Conservation (phyloP, 1,140 invertebrate genomes). For the Pseudomyrmex pallidus region DNA sequence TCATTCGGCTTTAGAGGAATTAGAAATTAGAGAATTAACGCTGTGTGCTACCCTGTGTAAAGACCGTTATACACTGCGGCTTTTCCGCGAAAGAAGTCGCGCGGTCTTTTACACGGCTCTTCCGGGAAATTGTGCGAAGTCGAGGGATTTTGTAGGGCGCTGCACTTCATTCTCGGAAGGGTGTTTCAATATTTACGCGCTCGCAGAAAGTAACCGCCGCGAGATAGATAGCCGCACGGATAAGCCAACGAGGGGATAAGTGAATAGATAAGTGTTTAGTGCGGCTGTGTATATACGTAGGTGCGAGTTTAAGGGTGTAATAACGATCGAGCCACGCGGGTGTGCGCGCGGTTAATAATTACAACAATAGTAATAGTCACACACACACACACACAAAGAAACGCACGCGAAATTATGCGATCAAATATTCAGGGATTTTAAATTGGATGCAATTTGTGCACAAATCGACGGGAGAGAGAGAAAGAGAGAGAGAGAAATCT, state of each 20-base stretch:
- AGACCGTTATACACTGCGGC: background rate
- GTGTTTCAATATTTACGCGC: slow-evolving; percentile 68
- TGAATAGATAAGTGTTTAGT: slow-evolving; percentile 58
- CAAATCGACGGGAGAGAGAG: slow-evolving; percentile 12
- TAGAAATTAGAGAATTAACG: background rate
- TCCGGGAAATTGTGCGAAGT: slow-evolving; percentile 37
- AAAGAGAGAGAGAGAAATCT: background rate
- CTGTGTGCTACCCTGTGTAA: background rate
- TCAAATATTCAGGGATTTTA: slow-evolving; percentile 47
- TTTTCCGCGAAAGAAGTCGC: slow-evolving; percentile 31
- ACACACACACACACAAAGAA: background rate
- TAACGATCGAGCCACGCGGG: slow-evolving; percentile 14
- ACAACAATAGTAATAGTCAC: background rate
- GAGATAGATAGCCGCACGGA: slow-evolving; percentile 45
- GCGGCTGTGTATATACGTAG: background rate
- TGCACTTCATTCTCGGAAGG: slow-evolving; percentile 63
- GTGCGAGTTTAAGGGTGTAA: slow-evolving; percentile 16
- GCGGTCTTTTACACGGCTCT: slow-evolving; percentile 36
- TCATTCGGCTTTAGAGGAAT: too few species aligned
- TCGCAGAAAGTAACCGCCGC: slow-evolving; percentile 35
- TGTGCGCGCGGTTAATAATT: slow-evolving; percentile 6
- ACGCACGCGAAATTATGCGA: slow-evolving; percentile 2
- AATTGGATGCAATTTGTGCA: slow-evolving; percentile 33
- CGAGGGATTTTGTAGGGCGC: slow-evolving; percentile 43
- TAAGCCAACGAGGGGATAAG: slow-evolving; percentile 41